These are phyloP conservation scores for Apteryx owenii DNA, from an alignment of 2,113 vertebrate genomes.

Conservation along the genomic window DNA sequence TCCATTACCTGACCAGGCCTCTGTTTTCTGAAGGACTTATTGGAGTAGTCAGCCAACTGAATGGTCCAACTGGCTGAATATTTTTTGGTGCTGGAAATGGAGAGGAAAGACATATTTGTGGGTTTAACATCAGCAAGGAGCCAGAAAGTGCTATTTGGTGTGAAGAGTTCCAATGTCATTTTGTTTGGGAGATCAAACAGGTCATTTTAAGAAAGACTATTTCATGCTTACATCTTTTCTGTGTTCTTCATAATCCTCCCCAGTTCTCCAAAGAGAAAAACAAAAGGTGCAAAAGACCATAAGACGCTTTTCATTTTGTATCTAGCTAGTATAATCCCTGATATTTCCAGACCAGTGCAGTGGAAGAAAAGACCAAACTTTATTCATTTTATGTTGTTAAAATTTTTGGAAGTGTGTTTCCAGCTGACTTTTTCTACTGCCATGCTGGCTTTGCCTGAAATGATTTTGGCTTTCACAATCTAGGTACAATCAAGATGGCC, in stretches of 20 bases:
- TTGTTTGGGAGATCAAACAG: neutral
- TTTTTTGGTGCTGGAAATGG: neutral
- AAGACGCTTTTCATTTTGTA: neutral
- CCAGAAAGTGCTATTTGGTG: neutral
- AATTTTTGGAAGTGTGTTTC: neutral
- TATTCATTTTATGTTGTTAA: neutral
- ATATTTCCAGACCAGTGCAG: neutral
- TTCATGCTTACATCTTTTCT: neutral
- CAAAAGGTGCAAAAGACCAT: neutral
- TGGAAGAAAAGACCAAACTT: conserved; percentile 17
- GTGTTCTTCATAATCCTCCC: neutral
- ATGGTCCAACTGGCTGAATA: neutral
- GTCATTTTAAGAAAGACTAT: neutral
- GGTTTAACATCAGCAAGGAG: neutral
- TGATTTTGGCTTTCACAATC: conserved; percentile 3
- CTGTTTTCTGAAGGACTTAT: conserved; percentile 44
- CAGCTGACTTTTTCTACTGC: conserved; percentile 46
- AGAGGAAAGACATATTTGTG: neutral
- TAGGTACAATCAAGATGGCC: neutral
- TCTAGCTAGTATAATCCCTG: neutral
- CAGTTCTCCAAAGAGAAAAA: neutral
- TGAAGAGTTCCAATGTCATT: neutral
- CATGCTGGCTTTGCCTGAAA: neutral
- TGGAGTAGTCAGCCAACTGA: neutral
- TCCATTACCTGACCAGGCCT: neutral